Percentiles rank a stretch among this genome's conserved stretches.
phyloP scores from a whole-genome alignment of 2,797 vertebrate species.

The Mycteria americana region DNA sequence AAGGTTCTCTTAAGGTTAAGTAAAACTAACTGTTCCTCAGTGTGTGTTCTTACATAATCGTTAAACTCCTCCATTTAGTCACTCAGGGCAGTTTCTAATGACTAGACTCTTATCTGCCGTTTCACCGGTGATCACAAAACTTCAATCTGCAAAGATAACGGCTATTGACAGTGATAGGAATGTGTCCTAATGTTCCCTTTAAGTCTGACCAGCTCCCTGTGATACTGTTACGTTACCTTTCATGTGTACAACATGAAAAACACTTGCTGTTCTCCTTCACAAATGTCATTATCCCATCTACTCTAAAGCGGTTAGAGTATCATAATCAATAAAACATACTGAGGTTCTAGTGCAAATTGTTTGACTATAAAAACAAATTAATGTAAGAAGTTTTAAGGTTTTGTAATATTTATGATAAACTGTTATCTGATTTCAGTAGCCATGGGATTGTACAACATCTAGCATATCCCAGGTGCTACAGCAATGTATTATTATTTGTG shows the following conservation, averaged over 20 bases:
- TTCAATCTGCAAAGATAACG: background rate
- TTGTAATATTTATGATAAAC: constrained; percentile 66
- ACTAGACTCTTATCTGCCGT: background rate
- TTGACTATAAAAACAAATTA: constrained; percentile 65
- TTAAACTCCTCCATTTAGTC: background rate
- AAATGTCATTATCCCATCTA: constrained; percentile 39
- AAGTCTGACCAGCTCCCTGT: background rate
- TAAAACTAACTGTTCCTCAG: background rate
- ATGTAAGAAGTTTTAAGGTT: constrained; percentile 53
- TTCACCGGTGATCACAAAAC: background rate
- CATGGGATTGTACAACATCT: constrained; percentile 28
- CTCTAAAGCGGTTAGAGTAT: constrained; percentile 17
- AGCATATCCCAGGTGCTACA: constrained; percentile 40
- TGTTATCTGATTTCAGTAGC: constrained; percentile 54
- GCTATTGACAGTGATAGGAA: background rate
- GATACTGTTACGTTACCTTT: background rate
- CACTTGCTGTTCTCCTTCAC: constrained; percentile 35
- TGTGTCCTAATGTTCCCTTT: background rate
- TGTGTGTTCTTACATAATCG: background rate
- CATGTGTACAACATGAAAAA: background rate
- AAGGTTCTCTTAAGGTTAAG: background rate
- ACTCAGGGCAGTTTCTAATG: background rate
- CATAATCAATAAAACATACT: constrained; percentile 68
- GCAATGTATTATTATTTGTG: constrained; percentile 60
- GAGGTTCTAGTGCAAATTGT: constrained; percentile 53